Percentiles rank a stretch among this genome's conserved stretches.
These are phyloP conservation scores for Pollachius pollachius DNA, from an alignment of 2,113 vertebrate genomes.

Conservation along the genomic window DNA sequence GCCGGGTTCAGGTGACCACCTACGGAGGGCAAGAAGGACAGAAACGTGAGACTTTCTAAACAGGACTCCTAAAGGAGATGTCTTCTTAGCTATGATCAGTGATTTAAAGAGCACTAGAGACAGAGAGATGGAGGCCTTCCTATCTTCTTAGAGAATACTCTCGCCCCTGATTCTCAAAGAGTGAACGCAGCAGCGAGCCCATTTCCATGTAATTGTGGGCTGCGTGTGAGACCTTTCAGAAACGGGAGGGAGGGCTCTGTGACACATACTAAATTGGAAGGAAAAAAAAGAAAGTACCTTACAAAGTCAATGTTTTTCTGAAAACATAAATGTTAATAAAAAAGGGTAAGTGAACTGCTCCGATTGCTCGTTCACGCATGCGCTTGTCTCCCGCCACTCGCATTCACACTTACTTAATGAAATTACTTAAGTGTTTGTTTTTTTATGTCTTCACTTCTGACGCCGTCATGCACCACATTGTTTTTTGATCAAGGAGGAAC, in stretches of 20 bases:
- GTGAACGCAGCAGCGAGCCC: not conserved
- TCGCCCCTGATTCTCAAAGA: not conserved
- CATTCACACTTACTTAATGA: conserved; percentile 34
- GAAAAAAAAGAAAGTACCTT: conserved; percentile 16
- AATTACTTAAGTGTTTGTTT: too few species aligned
- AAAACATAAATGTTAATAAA: not conserved
- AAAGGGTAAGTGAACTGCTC: conserved; percentile 29
- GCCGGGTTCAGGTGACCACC: conserved; percentile 87
- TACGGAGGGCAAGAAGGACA: conserved; percentile 31
- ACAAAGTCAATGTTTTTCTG: not conserved
- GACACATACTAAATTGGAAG: conserved; percentile 52
- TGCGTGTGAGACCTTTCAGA: conserved; percentile 33
- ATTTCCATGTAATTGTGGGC: conserved; percentile 23
- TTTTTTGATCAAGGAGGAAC: conserved; percentile 29
- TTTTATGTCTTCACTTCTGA: conserved; percentile 43
- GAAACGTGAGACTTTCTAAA: too few species aligned
- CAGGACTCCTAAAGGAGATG: too few species aligned
- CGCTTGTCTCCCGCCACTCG: not conserved
- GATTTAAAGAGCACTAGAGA: too few species aligned
- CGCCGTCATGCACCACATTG: conserved; percentile 29
- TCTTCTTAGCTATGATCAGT: too few species aligned
- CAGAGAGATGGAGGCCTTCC: not conserved
- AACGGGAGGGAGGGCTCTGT: conserved; percentile 33
- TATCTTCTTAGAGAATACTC: not conserved
- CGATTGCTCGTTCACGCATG: conserved; percentile 34